These are phyloP conservation scores for Vannuccia rotundouncinata DNA, from an alignment of 2,888 invertebrate species.

Conservation along the genomic window DNA sequence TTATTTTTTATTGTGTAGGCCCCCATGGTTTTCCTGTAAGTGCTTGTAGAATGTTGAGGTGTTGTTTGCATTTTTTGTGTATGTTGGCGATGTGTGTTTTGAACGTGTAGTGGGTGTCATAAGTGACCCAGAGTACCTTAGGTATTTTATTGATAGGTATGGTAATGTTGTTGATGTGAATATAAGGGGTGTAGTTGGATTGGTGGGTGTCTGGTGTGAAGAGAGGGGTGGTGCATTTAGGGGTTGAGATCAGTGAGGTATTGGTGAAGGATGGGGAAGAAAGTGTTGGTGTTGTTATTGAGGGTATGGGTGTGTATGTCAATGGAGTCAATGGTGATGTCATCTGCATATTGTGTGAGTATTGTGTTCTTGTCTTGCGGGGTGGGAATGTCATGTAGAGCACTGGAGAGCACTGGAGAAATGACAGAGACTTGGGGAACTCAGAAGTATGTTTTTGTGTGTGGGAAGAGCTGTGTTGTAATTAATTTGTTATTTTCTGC, in stretches of 20 bases:
- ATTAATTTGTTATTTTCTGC: not conserved
- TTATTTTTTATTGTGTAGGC: not conserved
- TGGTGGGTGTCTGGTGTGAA: not conserved
- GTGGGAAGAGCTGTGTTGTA: too few relatives aligned
- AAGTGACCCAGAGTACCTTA: not conserved
- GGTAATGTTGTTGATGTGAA: not conserved
- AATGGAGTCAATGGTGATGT: not conserved
- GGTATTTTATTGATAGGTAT: not conserved
- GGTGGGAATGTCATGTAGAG: not conserved
- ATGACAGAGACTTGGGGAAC: not conserved
- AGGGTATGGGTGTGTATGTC: not conserved
- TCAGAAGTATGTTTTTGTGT: not conserved
- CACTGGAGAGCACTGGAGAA: not conserved
- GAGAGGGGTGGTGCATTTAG: not conserved
- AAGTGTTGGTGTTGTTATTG: not conserved
- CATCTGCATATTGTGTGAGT: not conserved
- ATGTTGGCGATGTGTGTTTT: not conserved
- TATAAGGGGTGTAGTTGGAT: not conserved
- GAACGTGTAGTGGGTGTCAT: not conserved
- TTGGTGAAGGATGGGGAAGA: not conserved
- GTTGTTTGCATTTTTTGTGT: not conserved
- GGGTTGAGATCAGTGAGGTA: not conserved
- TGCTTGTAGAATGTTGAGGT: not conserved
- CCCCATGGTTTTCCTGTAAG: not conserved
- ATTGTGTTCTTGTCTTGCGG: not conserved